These are phyloP conservation scores for Diacarnus erythraeanus DNA, from an alignment of 37 sponge, comb jelly and placozoan genomes.

Conservation along the genomic window DNA sequence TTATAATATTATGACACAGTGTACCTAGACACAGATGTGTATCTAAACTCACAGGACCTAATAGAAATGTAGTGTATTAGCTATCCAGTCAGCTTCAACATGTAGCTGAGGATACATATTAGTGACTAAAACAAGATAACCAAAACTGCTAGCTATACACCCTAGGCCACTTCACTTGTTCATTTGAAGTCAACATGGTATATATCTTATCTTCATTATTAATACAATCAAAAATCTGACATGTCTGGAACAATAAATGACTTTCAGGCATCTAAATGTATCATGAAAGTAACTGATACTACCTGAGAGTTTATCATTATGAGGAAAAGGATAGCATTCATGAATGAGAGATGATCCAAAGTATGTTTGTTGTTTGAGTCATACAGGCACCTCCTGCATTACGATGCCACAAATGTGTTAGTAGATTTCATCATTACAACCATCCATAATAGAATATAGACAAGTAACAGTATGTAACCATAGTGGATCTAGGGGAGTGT, in stretches of 20 bases:
- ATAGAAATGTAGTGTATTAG: too few species aligned
- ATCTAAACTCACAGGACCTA: too few species aligned
- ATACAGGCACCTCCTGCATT: slow-evolving; percentile 63
- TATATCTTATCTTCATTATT: not conserved
- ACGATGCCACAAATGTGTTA: slow-evolving; percentile 21
- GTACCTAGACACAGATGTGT: too few species aligned
- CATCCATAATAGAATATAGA: slow-evolving; percentile 49
- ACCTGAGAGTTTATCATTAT: slow-evolving; percentile 31
- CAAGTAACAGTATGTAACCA: too few species aligned
- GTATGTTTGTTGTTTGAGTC: slow-evolving; percentile 48
- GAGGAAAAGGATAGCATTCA: slow-evolving; percentile 26
- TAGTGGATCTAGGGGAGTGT: too few species aligned
- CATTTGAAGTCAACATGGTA: too few species aligned
- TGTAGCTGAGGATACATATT: too few species aligned
- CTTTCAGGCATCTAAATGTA: slow-evolving; percentile 11
- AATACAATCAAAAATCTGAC: slow-evolving; percentile 30
- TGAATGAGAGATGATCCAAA: slow-evolving; percentile 50
- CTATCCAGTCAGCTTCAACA: too few species aligned
- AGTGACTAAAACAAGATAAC: too few species aligned
- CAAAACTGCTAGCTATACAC: too few species aligned
- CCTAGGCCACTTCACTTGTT: too few species aligned
- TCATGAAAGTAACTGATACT: slow-evolving; percentile 51
- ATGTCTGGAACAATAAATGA: slow-evolving; percentile 1
- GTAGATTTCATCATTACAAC: slow-evolving; percentile 39
- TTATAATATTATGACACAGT: too few species aligned